Evolutionary conservation across 2,888 invertebrate species (phyloP), one percentile per base, ranked within the genome.

Genomic region (Psylliodes chrysocephalus): DNA sequence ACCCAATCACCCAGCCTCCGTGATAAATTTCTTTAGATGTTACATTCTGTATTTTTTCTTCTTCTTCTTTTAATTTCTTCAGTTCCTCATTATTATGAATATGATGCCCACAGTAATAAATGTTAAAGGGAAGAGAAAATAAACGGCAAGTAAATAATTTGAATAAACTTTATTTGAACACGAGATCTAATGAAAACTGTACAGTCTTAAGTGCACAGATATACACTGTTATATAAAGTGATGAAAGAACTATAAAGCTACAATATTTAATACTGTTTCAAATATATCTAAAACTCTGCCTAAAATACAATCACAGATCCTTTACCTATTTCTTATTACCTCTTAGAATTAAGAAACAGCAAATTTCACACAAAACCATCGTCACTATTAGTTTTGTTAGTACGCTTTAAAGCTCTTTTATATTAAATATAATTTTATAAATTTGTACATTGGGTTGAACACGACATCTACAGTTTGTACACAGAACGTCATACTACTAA

Each of bases 251-350:
- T 25, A 66, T 64, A 64, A 56, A 66, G 33, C 62, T 66, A 62
- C 17, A 57, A n/a, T 47, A 38, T 49, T 61, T 69, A 69, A 69
- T 67, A 69, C 69, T 67, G 67, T 63, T 44, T 57, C 54, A 63
- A 61, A 57, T 51, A 59, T 65, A 64, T 15, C 15, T 28, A 47
- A 49, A 61, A 61, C 61, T 63, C 57, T 69, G 70, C 67, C 68
- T 71, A 70, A 68, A 72, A 67, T 72, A 72, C 64, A 73, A 73
- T 73, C 73, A 73, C 73, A 73, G 73, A 66, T 70, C 66, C 66
- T 57, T 63, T 63, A 61, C n/a, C 40, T 38, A 14, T 40, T 44
- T 51, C 49, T 54, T 28, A 25, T 44, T 38, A 57, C 35, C 25
- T 5, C 22, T 30, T 60, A 52, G 33, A 22, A 22, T 55, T 17